Evolutionary conservation across 1,140 invertebrate species (phyloP).

Genomic region (Amyelois transitella): DNA sequence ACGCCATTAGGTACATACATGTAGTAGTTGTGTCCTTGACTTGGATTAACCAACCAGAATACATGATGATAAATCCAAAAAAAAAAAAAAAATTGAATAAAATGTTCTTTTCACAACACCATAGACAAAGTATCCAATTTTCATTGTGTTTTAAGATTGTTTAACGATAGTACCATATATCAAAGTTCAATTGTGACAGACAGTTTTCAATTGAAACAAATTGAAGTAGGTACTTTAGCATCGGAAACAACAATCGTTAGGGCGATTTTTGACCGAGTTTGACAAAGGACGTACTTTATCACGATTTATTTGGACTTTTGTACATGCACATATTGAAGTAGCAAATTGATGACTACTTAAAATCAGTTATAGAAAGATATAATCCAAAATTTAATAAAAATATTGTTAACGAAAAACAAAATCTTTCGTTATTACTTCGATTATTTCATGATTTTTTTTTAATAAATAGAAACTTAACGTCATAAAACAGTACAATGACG

Average conservation of each 20-base stretch:
- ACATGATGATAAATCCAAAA: not conserved
- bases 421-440: too few species aligned
- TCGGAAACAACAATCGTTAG: not conserved
- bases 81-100: slow-evolving; percentile 10
- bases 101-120: not conserved
- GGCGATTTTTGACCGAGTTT: not conserved
- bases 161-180: too few species aligned
- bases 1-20: too few species aligned
- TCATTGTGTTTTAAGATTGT: not conserved
- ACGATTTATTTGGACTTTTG: not conserved
- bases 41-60: not conserved
- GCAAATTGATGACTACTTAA: too few species aligned
- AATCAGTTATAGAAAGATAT: too few species aligned
- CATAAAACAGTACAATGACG: too few species aligned
- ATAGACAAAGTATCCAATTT: not conserved
- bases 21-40: not conserved
- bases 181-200: slow-evolving; percentile 30
- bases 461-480: too few species aligned
- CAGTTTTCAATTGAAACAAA: slow-evolving; percentile 51
- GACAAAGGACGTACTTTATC: not conserved
- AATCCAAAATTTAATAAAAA: too few species aligned
- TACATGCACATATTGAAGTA: not conserved
- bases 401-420: too few species aligned
- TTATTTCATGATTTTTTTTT: too few species aligned
- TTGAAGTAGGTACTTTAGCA: slow-evolving; percentile 33